Conservation (phyloP, 2,797 vertebrate genomes). For the Callimico goeldii region DNA sequence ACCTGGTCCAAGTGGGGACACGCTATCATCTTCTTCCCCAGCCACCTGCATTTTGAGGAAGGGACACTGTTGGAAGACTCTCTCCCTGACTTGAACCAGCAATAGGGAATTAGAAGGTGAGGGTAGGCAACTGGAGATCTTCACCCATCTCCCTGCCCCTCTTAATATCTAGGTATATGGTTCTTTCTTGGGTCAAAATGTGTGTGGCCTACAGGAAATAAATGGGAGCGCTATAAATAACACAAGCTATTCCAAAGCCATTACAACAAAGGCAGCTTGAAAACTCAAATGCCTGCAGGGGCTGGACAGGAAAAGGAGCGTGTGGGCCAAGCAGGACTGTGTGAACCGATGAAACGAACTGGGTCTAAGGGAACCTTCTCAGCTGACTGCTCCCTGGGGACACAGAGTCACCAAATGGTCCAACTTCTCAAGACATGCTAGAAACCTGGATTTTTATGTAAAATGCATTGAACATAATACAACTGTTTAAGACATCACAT, state of each 20-base stretch:
- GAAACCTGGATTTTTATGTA: not conserved
- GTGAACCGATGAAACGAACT: not conserved
- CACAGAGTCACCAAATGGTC: too few relatives aligned
- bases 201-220: not conserved
- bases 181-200: not conserved
- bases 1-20: accelerated
- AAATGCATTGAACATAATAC: not conserved
- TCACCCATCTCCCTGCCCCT: too few relatives aligned
- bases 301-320: not conserved
- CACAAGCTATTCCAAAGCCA: not conserved
- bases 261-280: not conserved
- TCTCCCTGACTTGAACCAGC: too few relatives aligned
- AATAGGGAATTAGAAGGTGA: not conserved
- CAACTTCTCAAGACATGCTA: not conserved
- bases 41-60: accelerated
- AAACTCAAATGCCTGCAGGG: not conserved
- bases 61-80: accelerated
- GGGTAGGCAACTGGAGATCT: accelerated
- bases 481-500: not conserved
- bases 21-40: accelerated
- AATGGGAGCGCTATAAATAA: not conserved
- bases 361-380: not conserved
- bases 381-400: not conserved
- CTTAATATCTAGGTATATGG: accelerated
- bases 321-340: not conserved